Evolutionary conservation across 1,140 invertebrate genomes (phyloP), one percentile per base, ranked within the genome.

Genomic region (Leptopilina clavipes): DNA sequence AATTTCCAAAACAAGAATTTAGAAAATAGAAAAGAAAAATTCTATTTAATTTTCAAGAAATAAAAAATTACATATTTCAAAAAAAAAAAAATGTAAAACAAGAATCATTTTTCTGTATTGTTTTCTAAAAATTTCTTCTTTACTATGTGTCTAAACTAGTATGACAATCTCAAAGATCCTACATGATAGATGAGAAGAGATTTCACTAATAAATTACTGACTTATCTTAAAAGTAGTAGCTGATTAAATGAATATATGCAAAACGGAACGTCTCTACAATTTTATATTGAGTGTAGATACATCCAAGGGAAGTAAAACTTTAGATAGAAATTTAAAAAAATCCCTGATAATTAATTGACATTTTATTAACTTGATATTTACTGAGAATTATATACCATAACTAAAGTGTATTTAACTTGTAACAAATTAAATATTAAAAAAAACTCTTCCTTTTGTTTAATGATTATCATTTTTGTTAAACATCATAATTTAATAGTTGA

Each of bases 211-310:
- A 65, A 65, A 65, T 65, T 65, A 65, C 11, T 14, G 8, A 31
- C 56, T 65, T 65, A 65, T 65, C 48, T 52, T 31, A 65, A 65
- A 65, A 65, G 56, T 19, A 65, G 56, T n/a, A 52, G 48, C 48
- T 52, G 48, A 52, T 52, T 52, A 52, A 52, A 17, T 52, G 48
- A 52, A 52, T 52, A 40, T 54, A 65, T 65, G 56, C 56, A 65
- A 65, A 65, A 25, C 56, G 56, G 19, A 31, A 65, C 12, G 22
- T 31, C 56, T 31, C 22, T 65, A 31, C 19, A 25, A 65, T 65
- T 65, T 31, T 65, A 65, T 25, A 25, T 22, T 45, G 10, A 19
- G 2, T 12, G 11, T 12, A 22, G 3, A 48, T 25, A 48, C 12
- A 14, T 8, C 3, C 19, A 19, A 31, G 11, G 31, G 22, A 65